Evolutionary conservation across 2,113 vertebrate genomes (phyloP).

Genomic region (Corydoras maculifer): DNA sequence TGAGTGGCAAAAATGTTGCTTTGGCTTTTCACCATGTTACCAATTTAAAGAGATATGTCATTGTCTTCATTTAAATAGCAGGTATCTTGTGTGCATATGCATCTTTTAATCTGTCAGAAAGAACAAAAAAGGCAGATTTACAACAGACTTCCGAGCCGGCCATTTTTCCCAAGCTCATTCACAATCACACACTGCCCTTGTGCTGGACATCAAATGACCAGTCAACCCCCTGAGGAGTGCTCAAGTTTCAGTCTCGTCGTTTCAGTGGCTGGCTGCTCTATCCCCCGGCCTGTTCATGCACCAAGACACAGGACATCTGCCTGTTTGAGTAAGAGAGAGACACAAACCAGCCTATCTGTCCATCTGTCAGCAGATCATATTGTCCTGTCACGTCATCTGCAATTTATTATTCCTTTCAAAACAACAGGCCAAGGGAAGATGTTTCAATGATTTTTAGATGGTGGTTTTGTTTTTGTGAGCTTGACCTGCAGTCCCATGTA

Average conservation of each 20-base stretch:
- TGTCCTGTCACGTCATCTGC: constrained; percentile 56
- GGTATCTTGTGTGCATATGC: too few species aligned
- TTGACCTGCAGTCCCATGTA: constrained; percentile 50
- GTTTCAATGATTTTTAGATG: constrained; percentile 50
- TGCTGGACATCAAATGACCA: constrained; percentile 91
- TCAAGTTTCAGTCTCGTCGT: constrained; percentile 90
- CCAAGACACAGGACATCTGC: constrained; percentile 94
- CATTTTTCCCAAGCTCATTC: constrained; percentile 64
- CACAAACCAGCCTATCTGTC: constrained; percentile 56
- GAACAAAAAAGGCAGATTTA: constrained; percentile 43
- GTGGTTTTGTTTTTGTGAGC: constrained; percentile 58
- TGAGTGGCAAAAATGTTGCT: too few species aligned
- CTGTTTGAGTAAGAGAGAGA: constrained; percentile 73
- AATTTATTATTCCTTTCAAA: constrained; percentile 65
- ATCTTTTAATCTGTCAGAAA: too few species aligned
- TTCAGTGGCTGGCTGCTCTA: constrained; percentile 83
- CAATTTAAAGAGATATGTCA: too few species aligned
- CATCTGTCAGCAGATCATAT: constrained; percentile 68
- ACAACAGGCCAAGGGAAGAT: constrained; percentile 10
- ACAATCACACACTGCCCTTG: constrained; percentile 77
- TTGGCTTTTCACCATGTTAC: too few species aligned
- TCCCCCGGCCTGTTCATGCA: constrained; percentile 65
- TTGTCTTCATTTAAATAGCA: too few species aligned
- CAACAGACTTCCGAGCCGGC: constrained; percentile 68
- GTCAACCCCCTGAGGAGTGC: constrained; percentile 87